These are phyloP conservation scores for Protula sp. DNA, from an alignment of 2,888 invertebrate species.

Conservation along the genomic window DNA sequence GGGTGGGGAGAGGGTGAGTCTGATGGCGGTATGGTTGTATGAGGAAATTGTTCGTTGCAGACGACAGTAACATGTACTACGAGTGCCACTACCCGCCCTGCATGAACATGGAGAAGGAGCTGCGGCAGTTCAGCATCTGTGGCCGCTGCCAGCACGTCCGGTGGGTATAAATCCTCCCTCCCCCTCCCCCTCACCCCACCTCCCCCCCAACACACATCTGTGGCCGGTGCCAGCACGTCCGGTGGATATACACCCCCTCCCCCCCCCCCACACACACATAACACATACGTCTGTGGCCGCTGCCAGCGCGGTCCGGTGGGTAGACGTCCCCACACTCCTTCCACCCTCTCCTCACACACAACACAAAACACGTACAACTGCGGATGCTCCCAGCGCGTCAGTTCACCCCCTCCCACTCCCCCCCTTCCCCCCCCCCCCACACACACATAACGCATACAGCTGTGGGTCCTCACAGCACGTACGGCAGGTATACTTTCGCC, in stretches of 20 bases:
- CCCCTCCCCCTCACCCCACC: neutral
- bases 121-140: constrained; percentile 58
- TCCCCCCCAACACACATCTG: constrained; percentile 51
- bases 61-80: constrained; percentile 53
- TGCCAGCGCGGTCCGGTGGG: constrained; percentile 56
- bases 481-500: too few relatives aligned
- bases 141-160: constrained; percentile 56
- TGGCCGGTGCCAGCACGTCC: constrained; percentile 56
- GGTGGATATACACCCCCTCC: too few relatives aligned
- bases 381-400: neutral
- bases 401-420: neutral
- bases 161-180: constrained; percentile 37
- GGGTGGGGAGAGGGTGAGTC: too few relatives aligned
- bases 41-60: constrained; percentile 33
- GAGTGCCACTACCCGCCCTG: constrained; percentile 59
- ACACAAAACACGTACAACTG: constrained; percentile 55
- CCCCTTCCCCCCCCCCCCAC: constrained; percentile 58
- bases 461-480: neutral
- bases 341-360: constrained; percentile 57
- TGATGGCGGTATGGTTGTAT: too few relatives aligned
- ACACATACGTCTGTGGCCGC: constrained; percentile 57
- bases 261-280: neutral
- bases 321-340: neutral
- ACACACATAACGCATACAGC: constrained; percentile 54
- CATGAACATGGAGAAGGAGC: constrained; percentile 56